Percentiles rank a stretch among this genome's conserved stretches.
Conservation (phyloP, 1,140 invertebrate species). For the Caerostris extrusa region DNA sequence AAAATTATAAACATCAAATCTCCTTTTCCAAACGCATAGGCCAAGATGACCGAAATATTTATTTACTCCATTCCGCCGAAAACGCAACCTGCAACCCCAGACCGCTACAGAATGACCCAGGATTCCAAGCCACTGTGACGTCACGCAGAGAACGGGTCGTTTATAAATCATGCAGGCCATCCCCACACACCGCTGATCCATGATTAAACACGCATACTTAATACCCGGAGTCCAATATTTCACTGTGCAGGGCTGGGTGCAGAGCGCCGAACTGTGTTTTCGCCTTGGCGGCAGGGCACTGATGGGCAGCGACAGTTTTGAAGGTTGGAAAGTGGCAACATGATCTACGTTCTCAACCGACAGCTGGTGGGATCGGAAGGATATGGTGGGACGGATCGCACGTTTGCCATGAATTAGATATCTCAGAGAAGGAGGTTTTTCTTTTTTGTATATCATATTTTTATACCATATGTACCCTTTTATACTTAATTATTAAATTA, state of each 20-base stretch:
- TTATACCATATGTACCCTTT: too few species aligned
- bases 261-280: neutral
- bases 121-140: neutral
- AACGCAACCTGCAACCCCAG: neutral
- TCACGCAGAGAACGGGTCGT: neutral
- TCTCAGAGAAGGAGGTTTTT: too few species aligned
- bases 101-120: neutral
- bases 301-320: neutral
- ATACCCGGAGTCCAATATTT: constrained; percentile 53
- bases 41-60: too few species aligned
- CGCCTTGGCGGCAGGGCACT: neutral
- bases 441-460: too few species aligned
- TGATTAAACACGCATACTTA: constrained; percentile 62
- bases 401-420: too few species aligned
- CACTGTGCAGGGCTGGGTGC: neutral
- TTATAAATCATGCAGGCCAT: constrained; percentile 45
- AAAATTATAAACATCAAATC: too few species aligned
- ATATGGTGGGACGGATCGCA: neutral
- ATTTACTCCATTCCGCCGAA: neutral
- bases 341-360: neutral
- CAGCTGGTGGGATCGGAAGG: neutral
- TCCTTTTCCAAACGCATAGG: too few species aligned
- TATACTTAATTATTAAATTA: too few species aligned
- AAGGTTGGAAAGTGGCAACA: neutral
- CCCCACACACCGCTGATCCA: constrained; percentile 36